These are phyloP conservation scores for Pseudomyrmex flavicornis DNA, from an alignment of 1,140 invertebrate species.

Conservation along the genomic window DNA sequence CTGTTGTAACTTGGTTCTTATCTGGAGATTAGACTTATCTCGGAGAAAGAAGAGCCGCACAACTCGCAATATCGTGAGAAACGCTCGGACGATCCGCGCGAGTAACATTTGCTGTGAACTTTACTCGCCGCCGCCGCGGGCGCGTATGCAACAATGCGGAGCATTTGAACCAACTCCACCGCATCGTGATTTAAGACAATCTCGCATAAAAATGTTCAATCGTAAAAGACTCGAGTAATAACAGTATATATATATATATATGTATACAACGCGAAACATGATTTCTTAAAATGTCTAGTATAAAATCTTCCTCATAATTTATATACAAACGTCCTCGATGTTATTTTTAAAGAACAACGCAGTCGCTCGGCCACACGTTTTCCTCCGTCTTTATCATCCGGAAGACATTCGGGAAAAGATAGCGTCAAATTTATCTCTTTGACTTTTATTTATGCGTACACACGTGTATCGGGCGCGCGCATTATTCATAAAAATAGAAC, in stretches of 20 bases:
- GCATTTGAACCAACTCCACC: background rate
- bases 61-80: conserved; percentile 47
- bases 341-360: no score
- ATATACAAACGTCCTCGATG: no score
- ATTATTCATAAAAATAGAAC: background rate
- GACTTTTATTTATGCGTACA: background rate
- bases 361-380: no score
- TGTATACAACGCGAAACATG: no score
- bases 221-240: background rate
- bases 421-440: no score
- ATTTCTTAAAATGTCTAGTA: no score
- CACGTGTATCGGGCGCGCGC: background rate
- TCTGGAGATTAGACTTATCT: conserved; percentile 31
- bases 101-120: conserved; percentile 59
- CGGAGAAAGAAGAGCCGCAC: background rate
- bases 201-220: background rate
- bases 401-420: no score
- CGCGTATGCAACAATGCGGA: conserved; percentile 8
- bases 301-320: no score
- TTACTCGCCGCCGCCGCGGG: conserved; percentile 51
- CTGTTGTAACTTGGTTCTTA: conserved; percentile 29
- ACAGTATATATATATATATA: background rate
- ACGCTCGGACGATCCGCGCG: conserved; percentile 15
- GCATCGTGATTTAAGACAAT: conserved; percentile 31
- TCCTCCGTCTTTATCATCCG: no score